A percentile compares a stretch with the other conserved stretches of the same genome.
Evolutionary conservation across 2,113 vertebrate species (phyloP).

Genomic region (Pelodiscus sinensis): DNA sequence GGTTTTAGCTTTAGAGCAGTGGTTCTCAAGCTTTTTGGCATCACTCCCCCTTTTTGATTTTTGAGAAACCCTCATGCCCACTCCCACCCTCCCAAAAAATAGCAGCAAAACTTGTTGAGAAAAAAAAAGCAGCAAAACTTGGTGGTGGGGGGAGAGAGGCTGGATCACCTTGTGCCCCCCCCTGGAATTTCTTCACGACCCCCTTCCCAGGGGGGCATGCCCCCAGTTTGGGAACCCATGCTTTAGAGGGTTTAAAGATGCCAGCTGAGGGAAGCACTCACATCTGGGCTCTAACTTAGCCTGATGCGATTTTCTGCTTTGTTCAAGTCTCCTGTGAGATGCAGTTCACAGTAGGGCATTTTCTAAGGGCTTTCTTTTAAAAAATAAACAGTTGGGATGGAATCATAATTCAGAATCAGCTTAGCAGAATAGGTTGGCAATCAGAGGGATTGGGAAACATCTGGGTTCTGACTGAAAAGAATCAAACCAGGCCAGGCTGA

Average conservation of each 20-base stretch:
- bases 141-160: too few relatives aligned
- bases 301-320: constrained; percentile 22
- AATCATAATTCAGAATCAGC: constrained; percentile 42
- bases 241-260: neutral
- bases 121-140: too few relatives aligned
- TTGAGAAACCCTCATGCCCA: too few relatives aligned
- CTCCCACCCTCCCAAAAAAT: too few relatives aligned
- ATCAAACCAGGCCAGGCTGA: constrained; percentile 27
- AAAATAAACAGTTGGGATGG: constrained; percentile 37
- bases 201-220: too few relatives aligned
- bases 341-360: constrained; percentile 18
- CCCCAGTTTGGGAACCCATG: too few relatives aligned
- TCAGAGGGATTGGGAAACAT: constrained; percentile 51
- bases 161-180: too few relatives aligned
- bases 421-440: constrained; percentile 46
- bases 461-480: constrained; percentile 49
- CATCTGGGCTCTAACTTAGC: neutral
- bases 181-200: too few relatives aligned
- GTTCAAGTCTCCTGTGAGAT: constrained; percentile 2
- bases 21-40: too few relatives aligned
- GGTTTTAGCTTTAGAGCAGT: neutral
- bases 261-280: neutral
- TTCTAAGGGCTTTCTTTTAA: constrained; percentile 37
- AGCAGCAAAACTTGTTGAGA: too few relatives aligned
- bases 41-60: too few relatives aligned